These are phyloP conservation scores for Protobothrops flavoviridis DNA, from an alignment of 2,113 vertebrate species.

Conservation along the genomic window DNA sequence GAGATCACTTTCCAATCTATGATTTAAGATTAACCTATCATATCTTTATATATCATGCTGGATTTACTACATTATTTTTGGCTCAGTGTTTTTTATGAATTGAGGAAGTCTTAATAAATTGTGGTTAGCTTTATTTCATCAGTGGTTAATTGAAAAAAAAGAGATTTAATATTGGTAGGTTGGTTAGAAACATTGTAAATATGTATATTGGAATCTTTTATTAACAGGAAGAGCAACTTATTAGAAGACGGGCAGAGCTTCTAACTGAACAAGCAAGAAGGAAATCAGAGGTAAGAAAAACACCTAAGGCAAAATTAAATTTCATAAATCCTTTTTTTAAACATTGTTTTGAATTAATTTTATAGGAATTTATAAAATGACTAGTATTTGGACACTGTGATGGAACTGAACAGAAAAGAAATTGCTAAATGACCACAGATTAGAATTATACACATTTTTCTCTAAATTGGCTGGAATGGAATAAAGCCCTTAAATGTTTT, in stretches of 20 bases:
- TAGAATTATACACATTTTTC: not conserved
- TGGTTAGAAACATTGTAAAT: not conserved
- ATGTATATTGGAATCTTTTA: slow-evolving; percentile 22
- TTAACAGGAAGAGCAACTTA: slow-evolving; percentile 77
- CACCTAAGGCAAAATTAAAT: not conserved
- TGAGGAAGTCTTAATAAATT: not conserved
- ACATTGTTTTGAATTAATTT: not conserved
- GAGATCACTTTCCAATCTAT: not conserved
- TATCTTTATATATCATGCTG: not conserved
- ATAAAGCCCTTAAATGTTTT: not conserved
- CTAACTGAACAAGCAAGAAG: slow-evolving; percentile 68
- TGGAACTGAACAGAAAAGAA: not conserved
- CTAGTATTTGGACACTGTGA: slow-evolving; percentile 10
- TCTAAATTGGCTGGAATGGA: slow-evolving; percentile 8
- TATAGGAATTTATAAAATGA: slow-evolving; percentile 24
- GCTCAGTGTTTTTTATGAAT: not conserved
- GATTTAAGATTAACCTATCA: not conserved
- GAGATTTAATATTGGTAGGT: not conserved
- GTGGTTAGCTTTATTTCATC: not conserved
- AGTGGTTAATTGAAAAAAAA: not conserved
- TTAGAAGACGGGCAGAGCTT: slow-evolving; percentile 84
- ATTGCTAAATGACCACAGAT: slow-evolving; percentile 8
- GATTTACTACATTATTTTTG: not conserved
- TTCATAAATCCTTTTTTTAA: not conserved
- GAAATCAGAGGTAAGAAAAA: slow-evolving; percentile 67